Evolutionary conservation across 2,797 vertebrate genomes (phyloP).

Genomic region (Onychomys arenicola): DNA sequence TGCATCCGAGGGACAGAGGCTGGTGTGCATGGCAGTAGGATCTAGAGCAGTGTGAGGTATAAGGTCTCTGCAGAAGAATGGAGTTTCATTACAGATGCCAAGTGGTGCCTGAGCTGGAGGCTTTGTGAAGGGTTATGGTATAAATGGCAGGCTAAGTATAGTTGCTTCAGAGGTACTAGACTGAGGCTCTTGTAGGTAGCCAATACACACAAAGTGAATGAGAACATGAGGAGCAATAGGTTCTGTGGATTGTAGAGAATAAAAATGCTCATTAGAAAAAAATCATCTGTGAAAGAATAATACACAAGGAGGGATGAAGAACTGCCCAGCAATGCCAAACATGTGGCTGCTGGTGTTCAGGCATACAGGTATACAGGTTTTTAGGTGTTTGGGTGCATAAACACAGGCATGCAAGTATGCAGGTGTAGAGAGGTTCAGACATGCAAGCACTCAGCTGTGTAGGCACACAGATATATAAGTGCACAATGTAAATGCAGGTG

Average conservation of each 20-base stretch:
- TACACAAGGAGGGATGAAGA: neutral
- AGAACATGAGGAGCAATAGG: fast-evolving
- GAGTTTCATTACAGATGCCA: neutral
- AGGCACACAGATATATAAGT: neutral
- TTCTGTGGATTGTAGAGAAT: neutral
- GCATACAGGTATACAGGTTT: too few species aligned
- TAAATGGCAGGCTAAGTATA: fast-evolving
- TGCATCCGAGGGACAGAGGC: fast-evolving
- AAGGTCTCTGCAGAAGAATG: too few species aligned
- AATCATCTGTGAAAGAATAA: neutral
- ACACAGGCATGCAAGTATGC: too few species aligned
- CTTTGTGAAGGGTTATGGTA: fast-evolving
- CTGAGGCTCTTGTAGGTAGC: neutral
- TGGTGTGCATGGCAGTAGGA: neutral
- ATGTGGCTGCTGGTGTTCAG: neutral
- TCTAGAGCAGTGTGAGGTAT: neutral
- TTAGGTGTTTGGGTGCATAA: too few species aligned
- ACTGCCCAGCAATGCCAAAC: fast-evolving
- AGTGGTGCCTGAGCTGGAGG: neutral
- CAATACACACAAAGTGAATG: too few species aligned
- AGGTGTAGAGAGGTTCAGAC: neutral
- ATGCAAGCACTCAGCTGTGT: neutral
- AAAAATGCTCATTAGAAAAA: neutral
- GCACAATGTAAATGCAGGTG: neutral
- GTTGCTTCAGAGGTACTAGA: neutral